Evolutionary conservation across 1,140 invertebrate species (phyloP).

Genomic region (Ladona fulva): DNA sequence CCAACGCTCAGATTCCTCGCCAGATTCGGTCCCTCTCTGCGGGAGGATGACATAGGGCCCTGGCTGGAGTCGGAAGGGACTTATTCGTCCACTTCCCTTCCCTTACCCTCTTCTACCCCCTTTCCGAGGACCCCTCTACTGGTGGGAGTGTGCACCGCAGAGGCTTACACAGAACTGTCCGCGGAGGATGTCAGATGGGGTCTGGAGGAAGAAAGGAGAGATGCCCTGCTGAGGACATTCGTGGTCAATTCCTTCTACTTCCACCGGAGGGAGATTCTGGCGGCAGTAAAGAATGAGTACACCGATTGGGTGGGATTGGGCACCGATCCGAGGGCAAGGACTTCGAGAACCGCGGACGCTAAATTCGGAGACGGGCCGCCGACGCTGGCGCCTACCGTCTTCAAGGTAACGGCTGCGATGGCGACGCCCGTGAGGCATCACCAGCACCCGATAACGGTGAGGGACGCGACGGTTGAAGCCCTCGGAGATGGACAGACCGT

Average conservation of each 20-base stretch:
- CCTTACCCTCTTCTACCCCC: constrained; percentile 24
- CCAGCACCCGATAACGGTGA: constrained; percentile 69
- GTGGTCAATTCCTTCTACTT: constrained; percentile 77
- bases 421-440: constrained; percentile 76
- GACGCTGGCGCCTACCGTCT: constrained; percentile 59
- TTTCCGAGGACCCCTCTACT: constrained; percentile 61
- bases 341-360: neutral
- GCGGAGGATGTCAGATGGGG: constrained; percentile 65
- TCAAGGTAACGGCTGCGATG: too few species aligned
- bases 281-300: constrained; percentile 85
- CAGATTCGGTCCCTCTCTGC: constrained; percentile 53
- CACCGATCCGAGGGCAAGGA: neutral
- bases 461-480: constrained; percentile 80
- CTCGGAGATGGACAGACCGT: constrained; percentile 75
- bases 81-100: constrained; percentile 46
- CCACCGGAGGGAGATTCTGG: constrained; percentile 85
- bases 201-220: constrained; percentile 59
- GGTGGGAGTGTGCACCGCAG: constrained; percentile 59
- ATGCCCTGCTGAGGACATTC: constrained; percentile 52
- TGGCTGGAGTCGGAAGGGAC: constrained; percentile 42
- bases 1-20: constrained; percentile 43
- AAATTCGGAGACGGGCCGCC: neutral
- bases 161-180: constrained; percentile 66
- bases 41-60: constrained; percentile 47
- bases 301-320: constrained; percentile 59